Conservation (phyloP, 2,797 vertebrate species). For the Syndactyla subalaris region DNA sequence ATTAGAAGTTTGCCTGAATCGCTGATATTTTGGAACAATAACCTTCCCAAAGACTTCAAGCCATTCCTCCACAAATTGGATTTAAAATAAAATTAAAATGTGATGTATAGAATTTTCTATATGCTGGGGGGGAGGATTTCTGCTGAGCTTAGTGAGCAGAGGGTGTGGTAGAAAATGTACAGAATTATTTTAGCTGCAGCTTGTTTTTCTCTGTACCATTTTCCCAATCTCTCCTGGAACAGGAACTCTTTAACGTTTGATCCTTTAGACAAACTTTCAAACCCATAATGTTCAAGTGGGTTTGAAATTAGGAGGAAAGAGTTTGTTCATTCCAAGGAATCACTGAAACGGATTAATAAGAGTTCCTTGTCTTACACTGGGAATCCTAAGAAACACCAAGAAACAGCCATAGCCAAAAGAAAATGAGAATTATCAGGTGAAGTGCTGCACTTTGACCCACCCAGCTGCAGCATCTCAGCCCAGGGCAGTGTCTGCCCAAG, state of each 20-base stretch:
- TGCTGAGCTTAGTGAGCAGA: neutral
- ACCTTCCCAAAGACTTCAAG: neutral
- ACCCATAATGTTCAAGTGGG: neutral
- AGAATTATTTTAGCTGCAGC: neutral
- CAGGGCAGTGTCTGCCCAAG: neutral
- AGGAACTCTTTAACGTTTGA: neutral
- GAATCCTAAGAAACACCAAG: neutral
- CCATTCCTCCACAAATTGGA: neutral
- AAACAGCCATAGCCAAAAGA: neutral
- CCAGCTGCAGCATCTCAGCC: neutral
- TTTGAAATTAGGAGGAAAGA: slow-evolving; percentile 35
- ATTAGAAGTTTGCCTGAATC: neutral
- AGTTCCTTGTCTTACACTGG: neutral
- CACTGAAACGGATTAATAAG: neutral
- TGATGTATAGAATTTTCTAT: neutral
- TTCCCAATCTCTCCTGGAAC: neutral
- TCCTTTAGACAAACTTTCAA: slow-evolving; percentile 23
- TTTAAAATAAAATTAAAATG: neutral
- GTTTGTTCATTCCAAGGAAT: neutral
- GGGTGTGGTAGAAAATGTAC: neutral
- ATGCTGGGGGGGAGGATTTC: neutral
- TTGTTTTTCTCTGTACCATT: neutral
- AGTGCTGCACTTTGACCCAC: neutral
- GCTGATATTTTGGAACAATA: neutral
- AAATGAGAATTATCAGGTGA: neutral